phyloP scores from a whole-genome alignment of 2,888 invertebrate genomes.

The Orthosia cruda region DNA sequence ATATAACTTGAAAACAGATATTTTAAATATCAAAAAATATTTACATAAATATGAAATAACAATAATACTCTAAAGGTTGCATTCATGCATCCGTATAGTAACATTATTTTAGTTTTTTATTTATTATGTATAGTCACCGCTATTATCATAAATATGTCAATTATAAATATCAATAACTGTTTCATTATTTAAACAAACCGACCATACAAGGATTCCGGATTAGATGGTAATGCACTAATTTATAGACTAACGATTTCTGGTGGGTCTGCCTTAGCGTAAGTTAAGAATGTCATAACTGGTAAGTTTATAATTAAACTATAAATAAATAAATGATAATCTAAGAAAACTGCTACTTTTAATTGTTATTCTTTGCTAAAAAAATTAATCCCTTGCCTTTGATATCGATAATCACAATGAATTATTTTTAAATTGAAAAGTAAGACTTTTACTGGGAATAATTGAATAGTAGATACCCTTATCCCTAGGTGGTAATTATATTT shows the following conservation, averaged over 20 bases:
- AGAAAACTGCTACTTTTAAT: neutral
- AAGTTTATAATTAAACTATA: neutral
- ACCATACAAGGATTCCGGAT: neutral
- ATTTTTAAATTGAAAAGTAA: neutral
- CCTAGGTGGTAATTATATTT: too few relatives aligned
- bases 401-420: neutral
- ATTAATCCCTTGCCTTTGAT: neutral
- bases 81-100: neutral
- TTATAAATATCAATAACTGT: neutral
- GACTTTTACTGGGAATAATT: neutral
- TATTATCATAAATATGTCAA: constrained; percentile 14
- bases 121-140: neutral
- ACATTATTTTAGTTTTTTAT: too few relatives aligned
- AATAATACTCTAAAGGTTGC: constrained; percentile 14
- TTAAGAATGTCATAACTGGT: neutral
- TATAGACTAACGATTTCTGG: neutral
- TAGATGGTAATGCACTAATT: neutral
- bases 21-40: constrained; percentile 7
- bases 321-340: neutral
- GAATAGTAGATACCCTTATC: neutral
- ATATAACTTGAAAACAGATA: neutral
- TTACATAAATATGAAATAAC: constrained; percentile 18
- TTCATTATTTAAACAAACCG: constrained; percentile 2
- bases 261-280: neutral
- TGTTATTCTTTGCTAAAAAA: neutral